Evolutionary conservation across 2,797 vertebrate species (phyloP), one percentile per base, ranked within the genome.

Genomic region (Pseudochromis fuscus): DNA sequence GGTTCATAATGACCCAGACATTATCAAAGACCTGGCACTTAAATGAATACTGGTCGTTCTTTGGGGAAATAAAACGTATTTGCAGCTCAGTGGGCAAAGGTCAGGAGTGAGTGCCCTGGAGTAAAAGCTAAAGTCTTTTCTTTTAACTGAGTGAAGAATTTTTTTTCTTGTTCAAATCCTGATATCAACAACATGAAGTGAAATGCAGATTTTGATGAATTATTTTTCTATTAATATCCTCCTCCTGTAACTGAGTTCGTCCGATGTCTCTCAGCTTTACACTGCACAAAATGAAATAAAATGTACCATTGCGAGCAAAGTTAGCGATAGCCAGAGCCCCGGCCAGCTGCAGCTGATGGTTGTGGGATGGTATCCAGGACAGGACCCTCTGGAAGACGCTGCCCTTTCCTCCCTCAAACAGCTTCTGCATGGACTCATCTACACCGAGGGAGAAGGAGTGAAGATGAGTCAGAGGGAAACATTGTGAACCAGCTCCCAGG

Each of bases 361-460:
- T 99, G 59, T 96, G 96, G 60, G 97, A 99, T 0, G 97, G 98
- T 52, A 99, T 95, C 98, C 98, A 99, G 70, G 95, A 98, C 35
- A 99, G 93, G 12, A 99, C 98, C 87, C 95, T 95, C 91, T 98
- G 97, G 93, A 99, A 99, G 67, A 98, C 98, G 0, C 94, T 97
- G 83, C 97, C 97, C 91, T 96, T 98, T 56, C 98, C 98, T 64
- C 96, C 97, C 89, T 99, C 98, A 89, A 98, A 99, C 85, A 99
- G 92, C 89, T 98, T 99, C 92, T 99, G 98, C 98, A 99, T 98
- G 77, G 98, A 99, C 90, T 99, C 98, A 79, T 99, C 98, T 99
- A 35, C 33, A 87, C n/a, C 27, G 40, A 48, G 42, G 28, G 27
- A 1, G 13, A 7, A 48, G 23, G 12, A 30, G 25, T 5, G 16